phyloP scores from a whole-genome alignment of 2,888 invertebrate species.

The Synanthedon formicaeformis region DNA sequence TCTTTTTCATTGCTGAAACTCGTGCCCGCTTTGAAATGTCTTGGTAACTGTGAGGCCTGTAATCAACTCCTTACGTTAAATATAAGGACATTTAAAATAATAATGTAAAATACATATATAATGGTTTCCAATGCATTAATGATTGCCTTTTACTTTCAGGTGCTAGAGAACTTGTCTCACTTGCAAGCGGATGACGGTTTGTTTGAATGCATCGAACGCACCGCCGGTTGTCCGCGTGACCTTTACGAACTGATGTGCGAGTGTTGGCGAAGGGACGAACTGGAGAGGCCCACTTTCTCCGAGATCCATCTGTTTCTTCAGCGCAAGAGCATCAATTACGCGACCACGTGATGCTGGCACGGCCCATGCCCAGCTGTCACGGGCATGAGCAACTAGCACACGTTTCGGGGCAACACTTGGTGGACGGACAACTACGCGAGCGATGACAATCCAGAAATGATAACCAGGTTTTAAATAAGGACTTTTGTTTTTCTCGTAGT shows the following conservation, averaged over 20 bases:
- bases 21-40: too few relatives aligned
- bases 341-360: constrained; percentile 38
- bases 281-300: constrained; percentile 81
- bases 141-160: constrained; percentile 37
- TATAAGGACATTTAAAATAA: too few relatives aligned
- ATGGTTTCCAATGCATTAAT: too few relatives aligned
- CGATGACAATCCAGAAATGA: constrained; percentile 5
- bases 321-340: constrained; percentile 41
- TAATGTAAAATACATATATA: too few relatives aligned
- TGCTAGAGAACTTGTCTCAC: constrained; percentile 84
- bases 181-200: constrained; percentile 73
- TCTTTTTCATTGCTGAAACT: too few relatives aligned
- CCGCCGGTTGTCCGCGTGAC: constrained; percentile 80
- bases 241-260: constrained; percentile 87
- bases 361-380: constrained; percentile 13
- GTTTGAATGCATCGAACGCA: constrained; percentile 75
- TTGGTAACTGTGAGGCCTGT: too few relatives aligned
- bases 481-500: too few relatives aligned
- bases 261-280: constrained; percentile 85
- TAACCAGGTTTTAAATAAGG: constrained; percentile 18
- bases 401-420: constrained; percentile 11
- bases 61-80: too few relatives aligned
- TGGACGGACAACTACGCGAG: neutral
- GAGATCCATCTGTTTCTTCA: constrained; percentile 87
- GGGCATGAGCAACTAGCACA: constrained; percentile 3